phyloP scores from a whole-genome alignment of 2,797 vertebrate genomes.

The Tragopan temminckii region DNA sequence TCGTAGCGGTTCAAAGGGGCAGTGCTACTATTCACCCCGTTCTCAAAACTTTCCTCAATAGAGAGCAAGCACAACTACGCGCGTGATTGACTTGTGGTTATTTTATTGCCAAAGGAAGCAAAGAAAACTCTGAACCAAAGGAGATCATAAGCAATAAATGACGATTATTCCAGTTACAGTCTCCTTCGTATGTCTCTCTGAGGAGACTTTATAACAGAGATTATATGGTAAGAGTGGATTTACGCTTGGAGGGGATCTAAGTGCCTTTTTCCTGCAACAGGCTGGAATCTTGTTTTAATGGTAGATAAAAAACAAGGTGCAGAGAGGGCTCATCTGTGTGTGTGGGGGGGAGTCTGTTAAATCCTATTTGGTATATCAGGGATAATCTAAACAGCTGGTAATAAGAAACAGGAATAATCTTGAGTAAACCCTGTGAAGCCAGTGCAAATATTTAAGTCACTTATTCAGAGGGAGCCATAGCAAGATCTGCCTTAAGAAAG shows the following conservation, averaged over 20 bases:
- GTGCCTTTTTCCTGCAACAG: constrained; percentile 47
- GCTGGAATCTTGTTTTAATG: constrained; percentile 69
- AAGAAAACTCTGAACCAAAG: constrained; percentile 5
- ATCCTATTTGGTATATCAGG: constrained; percentile 58
- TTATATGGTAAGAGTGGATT: constrained; percentile 60
- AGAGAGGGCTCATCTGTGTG: not conserved
- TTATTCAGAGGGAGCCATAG: constrained; percentile 5
- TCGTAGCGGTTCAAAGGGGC: not conserved
- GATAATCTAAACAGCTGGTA: constrained; percentile 54
- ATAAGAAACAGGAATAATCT: constrained; percentile 43
- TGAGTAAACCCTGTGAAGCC: constrained; percentile 16
- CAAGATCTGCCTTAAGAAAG: not conserved
- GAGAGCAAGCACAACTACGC: not conserved
- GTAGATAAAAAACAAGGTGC: constrained; percentile 55
- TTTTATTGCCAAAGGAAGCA: constrained; percentile 38
- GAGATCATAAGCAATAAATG: constrained; percentile 42
- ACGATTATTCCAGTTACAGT: constrained; percentile 33
- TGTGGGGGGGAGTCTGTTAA: not conserved
- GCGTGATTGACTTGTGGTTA: not conserved
- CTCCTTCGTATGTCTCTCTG: constrained; percentile 27
- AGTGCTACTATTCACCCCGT: not conserved
- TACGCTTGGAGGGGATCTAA: constrained; percentile 61
- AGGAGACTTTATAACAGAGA: constrained; percentile 45
- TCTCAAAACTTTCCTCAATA: not conserved
- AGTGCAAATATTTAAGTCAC: constrained; percentile 33